Evolutionary conservation across 2,797 vertebrate genomes (phyloP), one percentile per base, ranked within the genome.

Genomic region (Thunnus albacares): DNA sequence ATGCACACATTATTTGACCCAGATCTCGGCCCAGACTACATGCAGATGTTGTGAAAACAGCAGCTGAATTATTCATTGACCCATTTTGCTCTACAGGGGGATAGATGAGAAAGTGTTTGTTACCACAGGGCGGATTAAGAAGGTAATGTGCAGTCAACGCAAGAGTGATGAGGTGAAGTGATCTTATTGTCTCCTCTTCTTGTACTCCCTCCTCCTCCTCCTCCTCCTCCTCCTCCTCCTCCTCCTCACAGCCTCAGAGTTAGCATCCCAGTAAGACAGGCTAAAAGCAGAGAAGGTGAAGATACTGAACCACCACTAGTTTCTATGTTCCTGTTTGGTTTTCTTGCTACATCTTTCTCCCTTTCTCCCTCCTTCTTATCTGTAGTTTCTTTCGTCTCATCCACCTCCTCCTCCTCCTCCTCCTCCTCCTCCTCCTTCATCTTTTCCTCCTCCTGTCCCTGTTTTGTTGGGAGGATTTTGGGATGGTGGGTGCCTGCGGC

Each of bases 191-290:
- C 56, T 62, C 59, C 58, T 70, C 51, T 3, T 59, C 47, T 5
- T 7, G 3, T 20, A 13, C 17, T 41, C 14, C n/a, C n/a, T 60
- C 13, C 17, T 61, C 66, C 17, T 59, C 41, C 12, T 43, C 41
- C 41, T 43, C 41, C n/a, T 56, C 71, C 63, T 89, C 81, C 3
- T 43, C 41, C 41, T 43, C 41, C 24, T 43, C 41, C 12, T 43
- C 38, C n/a, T 59, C 71, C 63, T 89, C 81, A 90, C 80, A 82
- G 80, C 82, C 72, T 82, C 66, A 77, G 58, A 41, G 2, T 55
- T 30, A 90, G 60, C 65, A 80, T 8, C 9, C 10, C 81, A 13
- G 60, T 86, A 76, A 90, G 72, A 62, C 67, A 35, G 20, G 17
- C 78, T 22, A 84, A 20, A 45, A 80, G 70, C n/a, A 66, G 28